Base-by-base conservation (phyloP, 2,888 invertebrate species). In the Drosophila subsilvestris region DNA sequence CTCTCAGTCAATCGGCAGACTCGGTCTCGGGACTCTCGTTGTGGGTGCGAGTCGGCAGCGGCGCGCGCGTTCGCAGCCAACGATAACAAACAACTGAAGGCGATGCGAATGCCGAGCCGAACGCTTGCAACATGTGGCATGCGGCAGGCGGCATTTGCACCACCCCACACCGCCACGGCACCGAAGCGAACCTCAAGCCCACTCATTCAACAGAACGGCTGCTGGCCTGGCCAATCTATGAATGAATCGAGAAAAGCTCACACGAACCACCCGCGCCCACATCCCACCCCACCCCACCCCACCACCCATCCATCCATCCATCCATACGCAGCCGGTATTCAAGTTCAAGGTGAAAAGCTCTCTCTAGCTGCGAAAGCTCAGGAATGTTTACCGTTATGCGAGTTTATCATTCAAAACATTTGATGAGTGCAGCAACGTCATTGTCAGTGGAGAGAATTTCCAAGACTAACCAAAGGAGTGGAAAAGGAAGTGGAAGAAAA, bases 81-180 rank as follows among this genome's bases (percentile, higher is more conserved):
- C 81, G 86, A 78, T 81, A 83, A 71, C 70, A 83, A 84, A 72
- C 69, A 86, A 83, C 86, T 86, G 79, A 83, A 63, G 42, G 43
- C 27, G 44, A 50, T 25, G 12, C 47, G 44, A 25, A n/a, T 37
- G 67, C 45, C 69, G 48, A 73, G 49, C 50, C 67, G 48, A 76
- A 48, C 18, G 76, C 80, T 85, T 86, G 83, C 83, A 83, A 83
- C 83, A 83, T 83, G 83, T 83, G 79, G 79, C 79, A 79, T 55
- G 59, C 51, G 76, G 44, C 29, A n/a, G 32, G 32, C 27, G 57
- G 70, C 61, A 58, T 32, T 55, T 49, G 59, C 22, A 5, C 6
- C 22, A 22, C 20, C 20, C 20, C 22, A 60, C 29, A 14, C 12
- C 29, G n/a, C 63, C 29, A 14, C 12, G 42, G n/a, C 42, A 42